Evolutionary conservation across 2,888 invertebrate genomes (phyloP).

Genomic region (Drosophila emarginata): DNA sequence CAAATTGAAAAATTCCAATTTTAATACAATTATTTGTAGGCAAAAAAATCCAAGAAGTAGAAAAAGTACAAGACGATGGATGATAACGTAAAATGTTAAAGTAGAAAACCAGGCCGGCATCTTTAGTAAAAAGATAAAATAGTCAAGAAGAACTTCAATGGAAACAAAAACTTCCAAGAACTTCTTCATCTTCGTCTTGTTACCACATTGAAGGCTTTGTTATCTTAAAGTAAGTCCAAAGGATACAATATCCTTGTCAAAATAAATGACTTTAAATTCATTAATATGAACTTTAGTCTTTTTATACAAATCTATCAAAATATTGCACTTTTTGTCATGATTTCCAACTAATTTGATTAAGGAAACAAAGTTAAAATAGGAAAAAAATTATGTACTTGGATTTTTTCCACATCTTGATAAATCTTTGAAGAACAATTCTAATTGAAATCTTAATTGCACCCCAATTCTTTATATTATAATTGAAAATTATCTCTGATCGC

Average conservation of each 20-base stretch:
- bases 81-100: neutral
- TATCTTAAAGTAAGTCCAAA: neutral
- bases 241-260: neutral
- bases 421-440: too few species aligned
- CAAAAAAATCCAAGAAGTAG: constrained; percentile 23
- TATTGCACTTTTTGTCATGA: too few species aligned
- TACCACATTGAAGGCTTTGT: neutral
- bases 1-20: constrained; percentile 73
- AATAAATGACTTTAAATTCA: too few species aligned
- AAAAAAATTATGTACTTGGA: too few species aligned
- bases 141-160: neutral
- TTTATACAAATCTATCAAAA: too few species aligned
- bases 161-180: neutral
- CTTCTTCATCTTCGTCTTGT: neutral
- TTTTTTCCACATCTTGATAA: too few species aligned
- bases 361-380: too few species aligned
- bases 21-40: constrained; percentile 59
- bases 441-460: too few species aligned
- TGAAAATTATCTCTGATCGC: too few species aligned
- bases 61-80: constrained; percentile 6
- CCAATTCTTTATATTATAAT: too few species aligned
- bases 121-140: neutral
- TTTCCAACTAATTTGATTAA: too few species aligned
- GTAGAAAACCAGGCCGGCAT: neutral
- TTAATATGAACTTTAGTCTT: too few species aligned